These are phyloP conservation scores for Catocala sponsa DNA, from an alignment of 2,888 invertebrate genomes.

Conservation along the genomic window DNA sequence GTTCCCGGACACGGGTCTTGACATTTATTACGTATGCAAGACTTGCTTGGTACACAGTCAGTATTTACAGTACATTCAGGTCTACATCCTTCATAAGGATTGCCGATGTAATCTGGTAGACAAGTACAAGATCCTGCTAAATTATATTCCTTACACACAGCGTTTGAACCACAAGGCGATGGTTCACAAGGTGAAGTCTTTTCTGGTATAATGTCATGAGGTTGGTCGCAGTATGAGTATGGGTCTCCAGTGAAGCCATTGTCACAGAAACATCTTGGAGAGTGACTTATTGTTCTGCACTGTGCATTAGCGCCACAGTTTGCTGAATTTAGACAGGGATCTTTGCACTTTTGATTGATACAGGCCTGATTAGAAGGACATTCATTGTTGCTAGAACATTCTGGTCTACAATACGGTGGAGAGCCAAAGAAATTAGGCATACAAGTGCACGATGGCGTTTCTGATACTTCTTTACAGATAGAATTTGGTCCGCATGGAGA, in stretches of 20 bases:
- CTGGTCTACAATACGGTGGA: slow-evolving; percentile 93
- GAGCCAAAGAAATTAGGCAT: slow-evolving; percentile 90
- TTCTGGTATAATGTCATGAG: slow-evolving; percentile 76
- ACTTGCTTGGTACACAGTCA: slow-evolving; percentile 91
- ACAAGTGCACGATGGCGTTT: slow-evolving; percentile 91
- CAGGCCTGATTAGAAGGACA: slow-evolving; percentile 90
- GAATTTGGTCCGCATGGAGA: slow-evolving; percentile 91
- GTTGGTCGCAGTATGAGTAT: slow-evolving; percentile 87
- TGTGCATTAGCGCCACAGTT: slow-evolving; percentile 90
- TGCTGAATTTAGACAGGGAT: slow-evolving; percentile 90
- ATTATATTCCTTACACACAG: slow-evolving; percentile 89
- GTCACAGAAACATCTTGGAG: slow-evolving; percentile 92
- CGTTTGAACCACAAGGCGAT: slow-evolving; percentile 90
- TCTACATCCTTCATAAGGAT: slow-evolving; percentile 93
- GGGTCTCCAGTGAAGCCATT: slow-evolving; percentile 91
- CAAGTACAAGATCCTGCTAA: slow-evolving; percentile 91
- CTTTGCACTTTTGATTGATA: slow-evolving; percentile 89
- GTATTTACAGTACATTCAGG: slow-evolving; percentile 92
- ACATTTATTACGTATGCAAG: slow-evolving; percentile 92
- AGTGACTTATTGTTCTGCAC: slow-evolving; percentile 92
- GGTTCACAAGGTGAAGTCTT: slow-evolving; percentile 87
- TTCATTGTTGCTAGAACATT: slow-evolving; percentile 91
- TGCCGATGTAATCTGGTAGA: slow-evolving; percentile 91
- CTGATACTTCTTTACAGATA: slow-evolving; percentile 87
- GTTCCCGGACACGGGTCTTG: slow-evolving; percentile 93